phyloP scores from a whole-genome alignment of 2,888 invertebrate species.

The Lamproptera curius region DNA sequence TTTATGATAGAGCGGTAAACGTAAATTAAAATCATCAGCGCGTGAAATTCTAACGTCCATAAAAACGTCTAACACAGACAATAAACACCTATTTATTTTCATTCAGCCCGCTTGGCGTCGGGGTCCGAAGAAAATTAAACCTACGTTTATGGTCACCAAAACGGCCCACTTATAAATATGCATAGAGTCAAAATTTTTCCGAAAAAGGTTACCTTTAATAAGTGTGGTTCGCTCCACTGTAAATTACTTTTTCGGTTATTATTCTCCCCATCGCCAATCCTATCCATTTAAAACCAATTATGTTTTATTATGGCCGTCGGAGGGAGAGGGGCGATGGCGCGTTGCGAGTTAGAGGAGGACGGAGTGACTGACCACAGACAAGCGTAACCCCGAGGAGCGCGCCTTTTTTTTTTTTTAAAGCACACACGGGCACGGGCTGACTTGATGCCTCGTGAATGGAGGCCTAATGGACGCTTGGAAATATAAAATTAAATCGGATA shows the following conservation, averaged over 20 bases:
- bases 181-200: conserved; percentile 58
- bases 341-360: conserved; percentile 42
- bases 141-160: conserved; percentile 37
- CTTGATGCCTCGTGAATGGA: conserved; percentile 55
- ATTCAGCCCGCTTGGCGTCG: conserved; percentile 6
- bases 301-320: conserved; percentile 62
- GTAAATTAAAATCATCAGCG: conserved; percentile 17
- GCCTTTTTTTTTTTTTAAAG: conserved; percentile 38
- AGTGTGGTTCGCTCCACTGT: conserved; percentile 47
- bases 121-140: conserved; percentile 15
- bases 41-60: conserved; percentile 21
- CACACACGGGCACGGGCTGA: conserved; percentile 45
- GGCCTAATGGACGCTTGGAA: conserved; percentile 60
- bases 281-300: conserved; percentile 76
- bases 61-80: conserved; percentile 22
- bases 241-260: conserved; percentile 60
- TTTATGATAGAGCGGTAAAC: conserved; percentile 12
- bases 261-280: conserved; percentile 67
- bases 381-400: conserved; percentile 36
- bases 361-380: conserved; percentile 41
- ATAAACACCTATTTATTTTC: conserved; percentile 24
- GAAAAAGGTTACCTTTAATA: conserved; percentile 46
- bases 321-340: conserved; percentile 39
- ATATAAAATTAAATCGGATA: conserved; percentile 66
- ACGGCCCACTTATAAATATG: conserved; percentile 53